Conservation (phyloP, 1,140 invertebrate genomes). For the Achroia grisella region DNA sequence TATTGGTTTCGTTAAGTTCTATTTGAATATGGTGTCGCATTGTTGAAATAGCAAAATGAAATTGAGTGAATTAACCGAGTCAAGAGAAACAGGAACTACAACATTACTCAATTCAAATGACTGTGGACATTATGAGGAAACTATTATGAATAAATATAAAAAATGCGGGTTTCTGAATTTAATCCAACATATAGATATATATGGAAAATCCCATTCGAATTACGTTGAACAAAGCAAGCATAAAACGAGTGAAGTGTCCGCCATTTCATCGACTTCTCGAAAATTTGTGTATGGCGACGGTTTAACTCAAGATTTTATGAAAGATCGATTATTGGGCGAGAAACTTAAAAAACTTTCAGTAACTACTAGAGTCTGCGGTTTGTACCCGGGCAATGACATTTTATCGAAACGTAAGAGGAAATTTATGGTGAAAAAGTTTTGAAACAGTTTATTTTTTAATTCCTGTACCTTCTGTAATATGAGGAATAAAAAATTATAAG, state of each 20-base stretch:
- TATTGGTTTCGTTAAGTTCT: too few relatives aligned
- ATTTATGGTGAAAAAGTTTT: not conserved
- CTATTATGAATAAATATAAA: conserved; percentile 19
- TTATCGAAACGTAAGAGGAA: conserved; percentile 10
- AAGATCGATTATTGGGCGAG: not conserved
- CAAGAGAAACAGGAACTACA: not conserved
- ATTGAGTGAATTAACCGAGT: too few relatives aligned
- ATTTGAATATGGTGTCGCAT: too few relatives aligned
- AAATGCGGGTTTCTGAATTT: conserved; percentile 27
- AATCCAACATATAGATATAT: conserved; percentile 47
- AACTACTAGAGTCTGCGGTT: conserved; percentile 28
- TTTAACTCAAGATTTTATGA: too few relatives aligned
- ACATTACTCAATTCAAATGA: not conserved
- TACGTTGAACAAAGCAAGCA: conserved; percentile 16
- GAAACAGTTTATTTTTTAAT: not conserved
- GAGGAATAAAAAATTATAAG: too few relatives aligned
- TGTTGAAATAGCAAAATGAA: too few relatives aligned
- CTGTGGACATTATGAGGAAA: conserved; percentile 5
- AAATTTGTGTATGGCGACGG: too few relatives aligned
- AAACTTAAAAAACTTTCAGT: conserved; percentile 32
- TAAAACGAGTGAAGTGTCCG: not conserved
- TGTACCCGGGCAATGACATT: conserved; percentile 42
- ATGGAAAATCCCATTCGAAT: conserved; percentile 18
- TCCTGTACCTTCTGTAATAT: too few relatives aligned
- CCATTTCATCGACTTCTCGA: too few relatives aligned